phyloP scores from a whole-genome alignment of 37 sponge, comb jelly and placozoan genomes.

The Agelas oroides region DNA sequence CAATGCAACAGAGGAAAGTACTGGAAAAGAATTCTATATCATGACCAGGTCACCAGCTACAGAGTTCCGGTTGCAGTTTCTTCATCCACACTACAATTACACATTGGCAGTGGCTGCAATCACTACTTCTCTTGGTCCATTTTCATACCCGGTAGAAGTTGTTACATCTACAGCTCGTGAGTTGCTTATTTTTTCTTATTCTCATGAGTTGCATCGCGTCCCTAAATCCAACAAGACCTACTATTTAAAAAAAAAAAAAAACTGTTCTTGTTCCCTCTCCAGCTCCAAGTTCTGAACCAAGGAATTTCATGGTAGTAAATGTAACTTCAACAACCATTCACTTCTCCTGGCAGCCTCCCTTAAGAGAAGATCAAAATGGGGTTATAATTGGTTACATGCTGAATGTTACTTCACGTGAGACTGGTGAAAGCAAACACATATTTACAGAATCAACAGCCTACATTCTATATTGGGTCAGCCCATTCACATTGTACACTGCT shows the following conservation, averaged over 20 bases:
- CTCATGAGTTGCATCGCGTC: too few relatives aligned
- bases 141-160: background rate
- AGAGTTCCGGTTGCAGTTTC: background rate
- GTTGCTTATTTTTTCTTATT: too few relatives aligned
- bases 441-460: too few relatives aligned
- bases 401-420: background rate
- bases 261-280: too few relatives aligned
- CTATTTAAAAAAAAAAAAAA: too few relatives aligned
- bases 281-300: conserved; percentile 21
- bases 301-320: background rate
- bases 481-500: conserved; percentile 25
- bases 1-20: conserved; percentile 14
- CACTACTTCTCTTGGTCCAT: conserved; percentile 16
- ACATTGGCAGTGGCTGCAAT: background rate
- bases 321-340: background rate
- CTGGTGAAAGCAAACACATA: background rate
- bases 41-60: background rate
- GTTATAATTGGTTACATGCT: conserved; percentile 13
- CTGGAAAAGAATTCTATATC: background rate
- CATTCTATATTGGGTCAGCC: background rate
- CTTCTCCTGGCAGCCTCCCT: conserved; percentile 24
- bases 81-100: conserved; percentile 29
- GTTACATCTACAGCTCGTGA: conserved; percentile 14
- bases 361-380: conserved; percentile 13
- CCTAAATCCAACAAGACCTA: too few relatives aligned